Evolutionary conservation across 1,140 invertebrate genomes (phyloP).

Genomic region (Phthorimaea operculella): DNA sequence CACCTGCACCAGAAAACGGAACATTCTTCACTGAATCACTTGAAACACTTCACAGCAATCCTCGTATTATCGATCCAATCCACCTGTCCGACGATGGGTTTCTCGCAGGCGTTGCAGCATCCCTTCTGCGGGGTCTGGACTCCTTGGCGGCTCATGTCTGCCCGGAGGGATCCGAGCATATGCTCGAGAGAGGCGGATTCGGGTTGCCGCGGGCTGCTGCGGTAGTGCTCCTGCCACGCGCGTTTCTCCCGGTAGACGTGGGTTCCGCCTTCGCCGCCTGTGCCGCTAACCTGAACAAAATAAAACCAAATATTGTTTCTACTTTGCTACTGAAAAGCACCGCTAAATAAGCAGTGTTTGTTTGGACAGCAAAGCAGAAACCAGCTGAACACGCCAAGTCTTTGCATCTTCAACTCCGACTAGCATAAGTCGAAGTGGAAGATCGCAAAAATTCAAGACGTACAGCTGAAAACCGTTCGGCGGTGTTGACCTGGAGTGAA

Average conservation of each 20-base stretch:
- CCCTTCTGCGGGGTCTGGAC: slow-evolving; percentile 98
- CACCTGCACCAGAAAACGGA: slow-evolving; percentile 68
- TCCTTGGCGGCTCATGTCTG: slow-evolving; percentile 97
- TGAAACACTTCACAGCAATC: not conserved
- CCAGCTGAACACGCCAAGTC: not conserved
- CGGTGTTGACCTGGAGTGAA: slow-evolving; percentile 48
- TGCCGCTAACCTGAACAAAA: slow-evolving; percentile 46
- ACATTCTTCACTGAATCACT: not conserved
- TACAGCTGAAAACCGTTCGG: slow-evolving; percentile 49
- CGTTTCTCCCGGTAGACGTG: slow-evolving; percentile 57
- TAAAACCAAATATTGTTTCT: slow-evolving; percentile 2
- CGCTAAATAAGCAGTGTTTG: not conserved
- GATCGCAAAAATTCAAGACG: slow-evolving; percentile 27
- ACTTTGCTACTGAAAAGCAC: not conserved
- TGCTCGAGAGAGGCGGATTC: slow-evolving; percentile 64
- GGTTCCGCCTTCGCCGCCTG: slow-evolving; percentile 42
- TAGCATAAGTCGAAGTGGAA: slow-evolving; percentile 16
- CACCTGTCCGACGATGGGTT: slow-evolving; percentile 97
- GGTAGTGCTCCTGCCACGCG: slow-evolving; percentile 62
- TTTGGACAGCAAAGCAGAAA: not conserved
- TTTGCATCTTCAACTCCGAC: slow-evolving; percentile 16
- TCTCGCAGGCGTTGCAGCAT: slow-evolving; percentile 97
- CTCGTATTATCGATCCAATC: slow-evolving; percentile 12
- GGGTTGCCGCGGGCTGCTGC: slow-evolving; percentile 53
- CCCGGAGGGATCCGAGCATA: slow-evolving; percentile 79